Base-by-base conservation (phyloP, 2,113 vertebrate species). In the Tinamus guttatus region DNA sequence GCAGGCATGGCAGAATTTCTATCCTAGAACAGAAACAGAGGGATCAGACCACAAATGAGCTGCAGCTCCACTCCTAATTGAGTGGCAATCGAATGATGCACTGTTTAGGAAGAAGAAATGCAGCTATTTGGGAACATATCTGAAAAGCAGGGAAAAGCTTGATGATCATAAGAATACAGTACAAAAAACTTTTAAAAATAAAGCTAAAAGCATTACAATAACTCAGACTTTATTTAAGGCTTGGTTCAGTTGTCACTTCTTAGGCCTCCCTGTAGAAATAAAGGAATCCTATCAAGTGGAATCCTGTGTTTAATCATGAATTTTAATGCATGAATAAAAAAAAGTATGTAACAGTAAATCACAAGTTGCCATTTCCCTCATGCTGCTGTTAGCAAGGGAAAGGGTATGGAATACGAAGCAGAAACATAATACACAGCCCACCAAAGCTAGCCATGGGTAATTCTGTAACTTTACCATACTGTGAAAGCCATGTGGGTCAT, bases 1-100 rank as follows among this genome's bases (percentile, higher is more conserved):
- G 45, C 70, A 87, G 78, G 68, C 85, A 92, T 95, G 89, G 84
- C 95, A 96, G 94, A 90, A 87, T 85, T 90, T 91, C 94, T 95
- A 68, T 95, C 87, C 89, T 93, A 79, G 70, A 85, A 85, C 87
- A 81, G 86, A 93, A 96, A 95, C 80, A 84, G 84, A 94, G 79
- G 90, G 91, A 65, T 69, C 73, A 96, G 91, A 95, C 93, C 90
- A 97, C 94, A 96, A 91, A 95, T 91, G 92, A 70, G 21, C 87
- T 81, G 87, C 96, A 97, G 95, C 88, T 96, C 79, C 86, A 73
- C 86, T 83, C 49, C 49, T 49, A 49, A 49, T 5, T 49, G 49
- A 22, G 49, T 22, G 21, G 21, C 68, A 87, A 85, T 45, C 75
- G 64, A 80, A 89, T 88, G 69, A 76, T 74, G 84, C 5, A 52